A percentile compares a stretch with the other conserved stretches of the same genome.
phyloP scores from a whole-genome alignment of 2,888 invertebrate species.

The Hyposoter didymator region DNA sequence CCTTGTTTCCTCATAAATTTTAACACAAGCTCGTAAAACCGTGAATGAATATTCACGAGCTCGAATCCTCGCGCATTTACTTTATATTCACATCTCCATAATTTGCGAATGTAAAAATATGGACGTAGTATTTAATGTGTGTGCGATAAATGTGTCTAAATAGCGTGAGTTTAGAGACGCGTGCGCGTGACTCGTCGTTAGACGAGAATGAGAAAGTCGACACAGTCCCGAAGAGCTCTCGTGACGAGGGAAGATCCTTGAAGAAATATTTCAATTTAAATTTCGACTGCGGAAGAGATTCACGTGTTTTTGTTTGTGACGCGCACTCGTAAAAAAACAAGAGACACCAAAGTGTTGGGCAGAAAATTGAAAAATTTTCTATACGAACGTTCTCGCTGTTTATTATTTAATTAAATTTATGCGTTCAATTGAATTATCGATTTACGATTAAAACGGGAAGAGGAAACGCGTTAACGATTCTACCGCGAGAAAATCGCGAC shows the following conservation, averaged over 20 bases:
- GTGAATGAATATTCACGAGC: conserved; percentile 77
- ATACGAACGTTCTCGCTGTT: not conserved
- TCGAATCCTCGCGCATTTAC: conserved; percentile 30
- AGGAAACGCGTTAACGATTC: conserved; percentile 51
- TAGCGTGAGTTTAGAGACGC: conserved; percentile 46
- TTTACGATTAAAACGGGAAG: conserved; percentile 3
- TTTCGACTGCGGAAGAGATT: not conserved
- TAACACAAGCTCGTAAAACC: conserved; percentile 72
- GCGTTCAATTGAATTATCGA: conserved; percentile 5
- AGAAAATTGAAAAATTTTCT: not conserved
- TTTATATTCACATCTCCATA: conserved; percentile 32
- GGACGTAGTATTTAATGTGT: conserved; percentile 19
- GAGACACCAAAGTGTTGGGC: not conserved
- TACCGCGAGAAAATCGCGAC: conserved; percentile 12
- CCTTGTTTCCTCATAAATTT: conserved; percentile 75
- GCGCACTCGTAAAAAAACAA: not conserved
- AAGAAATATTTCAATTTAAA: conserved; percentile 11
- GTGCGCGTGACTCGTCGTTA: conserved; percentile 34
- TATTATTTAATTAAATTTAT: conserved; percentile 8
- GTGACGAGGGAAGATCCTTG: not conserved
- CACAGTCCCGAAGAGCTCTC: not conserved
- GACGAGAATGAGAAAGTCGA: conserved; percentile 4
- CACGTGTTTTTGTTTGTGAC: no score
- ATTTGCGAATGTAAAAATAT: conserved; percentile 14
- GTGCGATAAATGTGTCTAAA: conserved; percentile 48